These are phyloP conservation scores for Macroteleia sp. DNA, from an alignment of 2,888 invertebrate species.

Conservation along the genomic window DNA sequence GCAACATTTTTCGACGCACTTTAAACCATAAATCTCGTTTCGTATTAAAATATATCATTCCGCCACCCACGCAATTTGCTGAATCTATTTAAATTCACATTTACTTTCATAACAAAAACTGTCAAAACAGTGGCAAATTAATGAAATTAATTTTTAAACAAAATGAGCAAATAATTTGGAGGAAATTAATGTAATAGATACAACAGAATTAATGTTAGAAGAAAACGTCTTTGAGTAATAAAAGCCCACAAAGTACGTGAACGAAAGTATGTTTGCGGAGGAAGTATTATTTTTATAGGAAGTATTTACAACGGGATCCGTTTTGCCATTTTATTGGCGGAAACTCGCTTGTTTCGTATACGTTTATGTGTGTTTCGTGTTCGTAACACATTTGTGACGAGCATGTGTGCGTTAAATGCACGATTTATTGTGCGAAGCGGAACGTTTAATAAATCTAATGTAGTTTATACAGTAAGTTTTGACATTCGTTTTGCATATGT, in stretches of 20 bases:
- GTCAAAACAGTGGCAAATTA: too few species aligned
- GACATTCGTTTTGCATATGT: slow-evolving; percentile 16
- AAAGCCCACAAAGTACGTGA: too few species aligned
- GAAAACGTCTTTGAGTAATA: too few species aligned
- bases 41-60: too few species aligned
- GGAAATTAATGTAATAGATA: too few species aligned
- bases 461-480: slow-evolving; percentile 15
- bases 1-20: slow-evolving; percentile 26
- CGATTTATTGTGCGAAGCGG: slow-evolving; percentile 27
- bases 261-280: too few species aligned
- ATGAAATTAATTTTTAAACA: too few species aligned
- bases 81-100: too few species aligned
- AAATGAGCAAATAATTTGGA: too few species aligned
- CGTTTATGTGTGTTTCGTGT: slow-evolving; percentile 32
- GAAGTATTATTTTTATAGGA: slow-evolving; percentile 45
- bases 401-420: slow-evolving; percentile 32
- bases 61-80: too few species aligned
- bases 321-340: slow-evolving; percentile 28
- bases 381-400: slow-evolving; percentile 17
- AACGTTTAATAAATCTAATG: slow-evolving; percentile 9
- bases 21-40: slow-evolving; percentile 17
- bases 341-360: slow-evolving; percentile 16
- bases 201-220: too few species aligned
- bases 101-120: too few species aligned
- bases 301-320: slow-evolving; percentile 26